phyloP scores from a whole-genome alignment of 2,888 invertebrate species.

The Microchrysa polita region DNA sequence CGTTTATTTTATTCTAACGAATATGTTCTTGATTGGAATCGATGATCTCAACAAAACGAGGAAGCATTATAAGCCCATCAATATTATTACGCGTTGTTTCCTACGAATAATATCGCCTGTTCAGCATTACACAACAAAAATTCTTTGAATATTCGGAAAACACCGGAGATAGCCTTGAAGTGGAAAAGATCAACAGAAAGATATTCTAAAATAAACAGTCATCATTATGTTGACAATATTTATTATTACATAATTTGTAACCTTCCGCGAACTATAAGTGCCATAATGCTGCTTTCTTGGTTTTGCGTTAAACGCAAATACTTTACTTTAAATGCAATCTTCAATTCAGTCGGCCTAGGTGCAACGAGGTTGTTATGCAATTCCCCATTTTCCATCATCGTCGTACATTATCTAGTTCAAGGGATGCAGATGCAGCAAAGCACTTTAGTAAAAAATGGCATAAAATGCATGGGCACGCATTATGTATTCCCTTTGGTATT shows the following conservation, averaged over 20 bases:
- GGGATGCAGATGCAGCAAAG: constrained; percentile 36
- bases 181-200: background rate
- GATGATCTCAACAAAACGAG: too few relatives aligned
- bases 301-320: too few relatives aligned
- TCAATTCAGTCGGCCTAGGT: background rate
- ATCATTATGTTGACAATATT: constrained; percentile 25
- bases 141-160: background rate
- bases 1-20: too few relatives aligned
- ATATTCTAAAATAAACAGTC: constrained; percentile 10
- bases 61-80: too few relatives aligned
- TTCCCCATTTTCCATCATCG: constrained; percentile 28
- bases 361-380: background rate
- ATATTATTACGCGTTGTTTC: too few relatives aligned
- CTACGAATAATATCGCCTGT: background rate
- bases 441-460: constrained; percentile 13
- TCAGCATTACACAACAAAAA: constrained; percentile 1
- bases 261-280: background rate
- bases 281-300: background rate
- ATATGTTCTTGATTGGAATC: too few relatives aligned
- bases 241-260: constrained; percentile 11
- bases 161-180: background rate
- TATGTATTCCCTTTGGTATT: constrained; percentile 25
- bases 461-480: background rate
- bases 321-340: background rate
- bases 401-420: constrained; percentile 35